Conservation (phyloP, 2,797 vertebrate genomes). For the Eurystomus glaucurus region DNA sequence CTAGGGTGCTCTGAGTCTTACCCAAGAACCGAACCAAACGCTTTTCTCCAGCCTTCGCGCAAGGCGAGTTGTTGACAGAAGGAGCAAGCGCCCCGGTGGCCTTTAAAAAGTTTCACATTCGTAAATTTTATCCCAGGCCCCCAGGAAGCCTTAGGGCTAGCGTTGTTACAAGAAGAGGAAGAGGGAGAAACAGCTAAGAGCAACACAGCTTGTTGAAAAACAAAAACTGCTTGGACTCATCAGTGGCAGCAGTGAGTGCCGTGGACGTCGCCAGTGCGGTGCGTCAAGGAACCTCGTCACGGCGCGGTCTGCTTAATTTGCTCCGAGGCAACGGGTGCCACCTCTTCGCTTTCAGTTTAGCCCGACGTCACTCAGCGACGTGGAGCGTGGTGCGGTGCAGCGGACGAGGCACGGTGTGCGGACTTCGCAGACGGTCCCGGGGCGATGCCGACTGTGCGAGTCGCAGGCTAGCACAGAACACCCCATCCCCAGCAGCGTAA, state of each 20-base stretch:
- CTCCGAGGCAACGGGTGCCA: background rate
- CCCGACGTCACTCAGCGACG: rapidly evolving
- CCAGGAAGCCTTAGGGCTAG: background rate
- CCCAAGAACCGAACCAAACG: background rate
- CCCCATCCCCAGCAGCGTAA: rapidly evolving
- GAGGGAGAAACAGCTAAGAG: background rate
- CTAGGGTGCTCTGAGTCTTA: background rate
- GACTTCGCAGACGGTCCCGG: rapidly evolving
- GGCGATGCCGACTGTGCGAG: rapidly evolving
- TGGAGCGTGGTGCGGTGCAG: rapidly evolving
- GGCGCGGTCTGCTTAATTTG: background rate
- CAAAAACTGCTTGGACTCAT: background rate
- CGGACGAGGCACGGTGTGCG: no score
- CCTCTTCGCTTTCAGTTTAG: background rate
- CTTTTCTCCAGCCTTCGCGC: background rate
- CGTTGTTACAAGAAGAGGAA: background rate
- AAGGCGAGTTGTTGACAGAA: background rate
- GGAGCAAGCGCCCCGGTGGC: background rate
- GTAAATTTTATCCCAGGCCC: background rate
- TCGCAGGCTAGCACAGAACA: rapidly evolving
- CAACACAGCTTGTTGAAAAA: background rate
- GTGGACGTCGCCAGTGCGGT: rapidly evolving
- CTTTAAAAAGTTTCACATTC: background rate
- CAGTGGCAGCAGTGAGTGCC: background rate
- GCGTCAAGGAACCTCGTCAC: background rate